These are phyloP conservation scores for Rhadina sibilatrix DNA, from an alignment of 2,113 vertebrate genomes.

Conservation along the genomic window DNA sequence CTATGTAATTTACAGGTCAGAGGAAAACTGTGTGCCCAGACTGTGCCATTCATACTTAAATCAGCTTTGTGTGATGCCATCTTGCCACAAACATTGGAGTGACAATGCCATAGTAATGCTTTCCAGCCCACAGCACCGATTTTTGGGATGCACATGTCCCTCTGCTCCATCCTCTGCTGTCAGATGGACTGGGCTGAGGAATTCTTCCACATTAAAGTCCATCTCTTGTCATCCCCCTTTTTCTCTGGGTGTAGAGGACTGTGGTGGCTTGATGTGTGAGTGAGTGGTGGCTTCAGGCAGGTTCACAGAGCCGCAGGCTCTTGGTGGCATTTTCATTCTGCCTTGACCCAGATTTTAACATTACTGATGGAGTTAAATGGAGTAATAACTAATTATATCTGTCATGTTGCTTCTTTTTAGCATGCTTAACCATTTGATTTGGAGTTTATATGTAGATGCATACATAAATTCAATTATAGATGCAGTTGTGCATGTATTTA, in stretches of 20 bases:
- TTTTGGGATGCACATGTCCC: fast-evolving
- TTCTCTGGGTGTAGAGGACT: background rate
- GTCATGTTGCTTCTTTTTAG: background rate
- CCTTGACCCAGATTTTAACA: slow-evolving; percentile 12
- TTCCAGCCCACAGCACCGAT: fast-evolving
- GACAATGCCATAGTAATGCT: background rate
- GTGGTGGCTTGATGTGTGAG: background rate
- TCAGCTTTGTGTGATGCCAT: background rate
- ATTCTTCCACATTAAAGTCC: background rate
- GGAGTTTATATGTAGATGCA: background rate
- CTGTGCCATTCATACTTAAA: background rate
- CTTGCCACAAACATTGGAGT: background rate
- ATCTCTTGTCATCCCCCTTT: background rate
- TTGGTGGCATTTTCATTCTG: background rate
- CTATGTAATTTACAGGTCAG: background rate
- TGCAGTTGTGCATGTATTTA: background rate
- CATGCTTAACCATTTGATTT: background rate
- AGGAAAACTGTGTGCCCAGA: background rate
- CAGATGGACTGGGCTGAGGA: background rate
- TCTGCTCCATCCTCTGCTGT: background rate
- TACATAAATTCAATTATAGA: background rate
- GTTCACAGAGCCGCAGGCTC: background rate
- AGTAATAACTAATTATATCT: slow-evolving; percentile 2
- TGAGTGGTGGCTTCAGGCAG: background rate
- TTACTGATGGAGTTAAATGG: background rate